These are phyloP conservation scores for Ormyrus pomaceus DNA, from an alignment of 2,888 invertebrate species.

Conservation along the genomic window DNA sequence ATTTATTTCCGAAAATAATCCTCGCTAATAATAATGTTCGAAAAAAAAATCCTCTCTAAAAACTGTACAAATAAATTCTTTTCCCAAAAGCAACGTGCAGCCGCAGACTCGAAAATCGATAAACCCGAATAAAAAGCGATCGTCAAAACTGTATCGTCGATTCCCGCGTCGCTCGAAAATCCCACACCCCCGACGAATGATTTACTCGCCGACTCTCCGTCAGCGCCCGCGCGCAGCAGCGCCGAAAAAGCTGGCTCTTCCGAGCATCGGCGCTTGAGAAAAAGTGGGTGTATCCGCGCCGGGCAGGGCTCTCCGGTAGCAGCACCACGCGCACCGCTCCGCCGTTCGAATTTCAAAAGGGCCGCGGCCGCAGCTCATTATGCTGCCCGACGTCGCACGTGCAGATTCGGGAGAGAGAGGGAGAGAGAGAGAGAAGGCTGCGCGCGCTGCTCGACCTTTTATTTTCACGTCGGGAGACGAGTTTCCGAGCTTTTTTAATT, in stretches of 20 bases:
- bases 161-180: neutral
- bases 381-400: slow-evolving; percentile 63
- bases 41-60: too few relatives aligned
- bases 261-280: slow-evolving; percentile 59
- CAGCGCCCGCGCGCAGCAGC: neutral
- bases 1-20: too few relatives aligned
- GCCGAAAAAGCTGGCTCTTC: too few relatives aligned
- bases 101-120: too few relatives aligned
- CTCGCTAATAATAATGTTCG: too few relatives aligned
- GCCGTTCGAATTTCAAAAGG: slow-evolving; percentile 70
- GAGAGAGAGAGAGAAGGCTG: neutral
- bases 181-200: slow-evolving; percentile 26
- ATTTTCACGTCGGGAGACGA: too few relatives aligned
- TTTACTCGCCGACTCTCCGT: neutral
- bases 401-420: neutral
- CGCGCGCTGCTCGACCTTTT: neutral
- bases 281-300: neutral
- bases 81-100: too few relatives aligned
- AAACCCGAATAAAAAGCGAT: too few relatives aligned
- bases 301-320: slow-evolving; percentile 31
- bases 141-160: too few relatives aligned
- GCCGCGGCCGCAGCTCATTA: slow-evolving; percentile 59
- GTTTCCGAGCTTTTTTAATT: too few relatives aligned
- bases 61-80: too few relatives aligned
- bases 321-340: slow-evolving; percentile 46